Evolutionary conservation across 1,140 invertebrate species (phyloP).

Genomic region (Batillaria attramentaria): DNA sequence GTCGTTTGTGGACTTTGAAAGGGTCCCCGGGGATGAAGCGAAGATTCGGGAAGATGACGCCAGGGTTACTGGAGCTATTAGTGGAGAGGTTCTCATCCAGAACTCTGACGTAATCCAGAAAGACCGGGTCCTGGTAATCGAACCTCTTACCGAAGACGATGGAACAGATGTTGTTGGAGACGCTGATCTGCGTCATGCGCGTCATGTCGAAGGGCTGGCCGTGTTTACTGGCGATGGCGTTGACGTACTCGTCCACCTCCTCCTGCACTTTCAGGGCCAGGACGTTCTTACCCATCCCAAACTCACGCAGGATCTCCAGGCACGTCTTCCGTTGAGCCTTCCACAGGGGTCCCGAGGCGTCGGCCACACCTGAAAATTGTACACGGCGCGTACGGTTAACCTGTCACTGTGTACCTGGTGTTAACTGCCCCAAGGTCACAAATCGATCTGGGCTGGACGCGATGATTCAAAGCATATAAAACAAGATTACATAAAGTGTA

Average conservation of each 20-base stretch:
- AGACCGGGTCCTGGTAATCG: conserved; percentile 69
- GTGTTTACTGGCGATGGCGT: conserved; percentile 76
- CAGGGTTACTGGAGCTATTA: too few species aligned
- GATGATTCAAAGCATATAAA: too few species aligned
- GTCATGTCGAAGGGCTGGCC: conserved; percentile 14
- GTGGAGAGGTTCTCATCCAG: too few species aligned
- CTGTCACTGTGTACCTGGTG: too few species aligned
- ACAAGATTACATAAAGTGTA: too few species aligned
- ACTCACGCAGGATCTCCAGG: conserved; percentile 79
- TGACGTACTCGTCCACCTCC: conserved; percentile 73
- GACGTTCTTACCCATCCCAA: conserved; percentile 82
- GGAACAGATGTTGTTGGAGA: conserved; percentile 50
- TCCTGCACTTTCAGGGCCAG: conserved; percentile 80
- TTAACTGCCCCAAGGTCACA: too few species aligned
- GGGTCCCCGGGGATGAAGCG: too few species aligned
- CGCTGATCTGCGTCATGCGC: conserved; percentile 6
- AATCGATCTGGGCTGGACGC: too few species aligned
- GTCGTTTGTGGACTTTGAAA: too few species aligned
- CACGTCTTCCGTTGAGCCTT: conserved; percentile 85
- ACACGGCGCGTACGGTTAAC: too few species aligned
- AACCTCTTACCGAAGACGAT: conserved; percentile 55
- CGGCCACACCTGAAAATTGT: conserved; percentile 42
- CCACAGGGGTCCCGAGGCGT: conserved; percentile 85
- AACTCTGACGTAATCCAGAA: neutral
- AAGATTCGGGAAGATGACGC: too few species aligned